These are phyloP conservation scores for Hyposoter dolosus DNA, from an alignment of 2,888 invertebrate species.

Conservation along the genomic window DNA sequence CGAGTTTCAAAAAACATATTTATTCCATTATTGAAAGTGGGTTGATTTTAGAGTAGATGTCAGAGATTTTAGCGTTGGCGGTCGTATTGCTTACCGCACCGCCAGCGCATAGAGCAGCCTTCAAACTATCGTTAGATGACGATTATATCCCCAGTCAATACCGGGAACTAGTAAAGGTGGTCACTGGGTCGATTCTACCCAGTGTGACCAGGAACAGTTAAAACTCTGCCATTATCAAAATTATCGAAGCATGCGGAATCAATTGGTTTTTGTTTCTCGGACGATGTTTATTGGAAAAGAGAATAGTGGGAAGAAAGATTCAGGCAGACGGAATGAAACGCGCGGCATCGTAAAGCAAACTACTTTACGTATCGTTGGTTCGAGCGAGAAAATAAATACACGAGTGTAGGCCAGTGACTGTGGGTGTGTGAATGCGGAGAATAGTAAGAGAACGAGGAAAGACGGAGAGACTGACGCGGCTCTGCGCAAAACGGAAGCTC, in stretches of 20 bases:
- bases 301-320: slow-evolving; percentile 11
- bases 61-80: too few species aligned
- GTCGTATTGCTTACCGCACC: too few species aligned
- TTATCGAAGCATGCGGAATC: slow-evolving; percentile 73
- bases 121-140: too few species aligned
- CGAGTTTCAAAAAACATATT: too few species aligned
- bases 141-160: too few species aligned
- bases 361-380: slow-evolving; percentile 79
- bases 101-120: too few species aligned
- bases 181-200: too few species aligned
- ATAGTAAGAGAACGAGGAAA: slow-evolving; percentile 39
- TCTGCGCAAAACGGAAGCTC: slow-evolving; percentile 82
- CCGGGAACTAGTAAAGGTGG: too few species aligned
- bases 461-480: slow-evolving; percentile 60
- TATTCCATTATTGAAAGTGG: too few species aligned
- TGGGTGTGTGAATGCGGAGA: slow-evolving; percentile 39
- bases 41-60: too few species aligned
- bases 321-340: slow-evolving; percentile 47
- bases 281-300: slow-evolving; percentile 11
- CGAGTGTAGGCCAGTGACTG: slow-evolving; percentile 28
- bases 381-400: slow-evolving; percentile 52
- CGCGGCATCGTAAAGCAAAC: slow-evolving; percentile 80
- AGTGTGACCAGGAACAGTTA: too few species aligned
- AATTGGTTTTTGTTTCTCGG: slow-evolving; percentile 75
- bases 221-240: not conserved